Evolutionary conservation across 1,140 invertebrate species (phyloP), one percentile per base, ranked within the genome.

Genomic region (Pseudomyrmex concolor): DNA sequence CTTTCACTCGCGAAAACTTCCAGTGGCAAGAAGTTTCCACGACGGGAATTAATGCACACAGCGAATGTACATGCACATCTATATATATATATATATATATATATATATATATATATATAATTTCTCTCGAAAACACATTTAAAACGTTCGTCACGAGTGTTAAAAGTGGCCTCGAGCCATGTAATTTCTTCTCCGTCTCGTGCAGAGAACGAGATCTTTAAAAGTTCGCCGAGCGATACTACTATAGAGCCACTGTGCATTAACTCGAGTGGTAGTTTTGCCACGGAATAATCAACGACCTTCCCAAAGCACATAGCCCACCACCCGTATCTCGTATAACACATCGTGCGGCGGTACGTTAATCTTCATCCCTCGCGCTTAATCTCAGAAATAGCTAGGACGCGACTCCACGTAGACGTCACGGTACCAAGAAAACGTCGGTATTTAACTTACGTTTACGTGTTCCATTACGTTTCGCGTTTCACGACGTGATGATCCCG

Each of bases 301-400:
- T 70, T 17, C 22, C 22, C 43, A 17, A 78, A 80, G 51, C 76
- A 80, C 43, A 66, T 59, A 70, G 34, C 51, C 10, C 51, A 8
- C 10, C 51, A 8, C 15, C 4, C 2, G 12, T 17, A 55, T 7
- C 17, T 43, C 9, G 70, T 8, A 34, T 34, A 34, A 34, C 34
- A 34, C 34, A 34, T 34, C 34, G 34, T 34, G 64, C 15, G 22
- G 54, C 66, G 62, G 13, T 0, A 2, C 66, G 76, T 80, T 80
- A 80, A 80, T 80, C 76, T 71, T 80, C 76, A 59, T 80, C 55
- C 66, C 54, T 34, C 66, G 51, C n/a, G 54, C 45, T 80, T 71
- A 80, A 80, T 80, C 66, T 80, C 15, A 19, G 59, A 80, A 80
- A 80, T 70, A 80, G 66, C 54, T 45, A 55, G n/a, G 62, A 17